Percentiles rank a stretch among this genome's conserved stretches.
Conservation (phyloP, 23 tunicate species). For the Trididemnum clinides region DNA sequence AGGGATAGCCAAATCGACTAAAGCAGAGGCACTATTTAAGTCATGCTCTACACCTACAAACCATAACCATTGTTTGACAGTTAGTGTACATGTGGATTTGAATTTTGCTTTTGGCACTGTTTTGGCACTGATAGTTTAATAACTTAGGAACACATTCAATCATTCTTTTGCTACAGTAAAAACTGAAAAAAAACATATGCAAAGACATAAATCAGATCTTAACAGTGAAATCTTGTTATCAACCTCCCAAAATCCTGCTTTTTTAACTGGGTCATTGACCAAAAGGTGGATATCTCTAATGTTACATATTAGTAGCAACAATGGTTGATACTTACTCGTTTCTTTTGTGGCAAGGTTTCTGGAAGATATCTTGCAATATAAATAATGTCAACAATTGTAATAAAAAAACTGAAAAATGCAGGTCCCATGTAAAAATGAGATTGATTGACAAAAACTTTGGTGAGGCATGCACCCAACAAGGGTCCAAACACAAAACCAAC, state of each 20-base stretch:
- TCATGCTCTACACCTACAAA: no score
- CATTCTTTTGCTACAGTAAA: not conserved
- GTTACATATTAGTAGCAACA: not conserved
- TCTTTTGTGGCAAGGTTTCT: slow-evolving; percentile 72
- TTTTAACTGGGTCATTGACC: not conserved
- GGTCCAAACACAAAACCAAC: slow-evolving; percentile 94
- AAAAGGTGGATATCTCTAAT: not conserved
- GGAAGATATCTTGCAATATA: slow-evolving; percentile 47
- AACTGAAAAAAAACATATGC: not conserved
- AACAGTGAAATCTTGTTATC: no score
- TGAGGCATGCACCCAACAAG: slow-evolving; percentile 76
- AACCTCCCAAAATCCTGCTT: not conserved
- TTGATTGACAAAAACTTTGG: slow-evolving; percentile 18
- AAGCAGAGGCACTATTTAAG: no score
- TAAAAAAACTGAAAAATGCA: slow-evolving; percentile 63
- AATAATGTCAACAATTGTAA: slow-evolving; percentile 63
- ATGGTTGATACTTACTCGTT: slow-evolving; percentile 55
- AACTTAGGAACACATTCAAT: no score
- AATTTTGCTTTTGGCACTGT: no score
- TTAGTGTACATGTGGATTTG: no score
- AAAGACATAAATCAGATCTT: no score
- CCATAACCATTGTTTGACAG: no score
- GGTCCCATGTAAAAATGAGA: slow-evolving; percentile 67
- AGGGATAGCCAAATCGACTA: no score
- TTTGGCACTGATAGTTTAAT: no score